Evolutionary conservation across 2,888 invertebrate genomes (phyloP).

Genomic region (Pseudoips prasinana): DNA sequence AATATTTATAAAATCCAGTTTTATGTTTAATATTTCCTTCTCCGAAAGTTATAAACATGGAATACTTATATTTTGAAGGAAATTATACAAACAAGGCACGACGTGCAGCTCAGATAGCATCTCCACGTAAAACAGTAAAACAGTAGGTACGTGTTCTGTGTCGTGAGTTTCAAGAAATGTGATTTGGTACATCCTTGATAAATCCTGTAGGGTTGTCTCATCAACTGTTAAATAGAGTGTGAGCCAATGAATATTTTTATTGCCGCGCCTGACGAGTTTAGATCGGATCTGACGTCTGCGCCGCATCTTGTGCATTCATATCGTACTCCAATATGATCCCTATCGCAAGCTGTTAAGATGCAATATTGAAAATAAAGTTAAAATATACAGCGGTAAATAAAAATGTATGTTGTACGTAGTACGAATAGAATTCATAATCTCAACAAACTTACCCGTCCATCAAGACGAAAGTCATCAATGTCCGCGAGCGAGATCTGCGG

Average conservation of each 20-base stretch:
- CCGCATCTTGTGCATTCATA: slow-evolving; percentile 28
- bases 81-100: slow-evolving; percentile 28
- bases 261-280: slow-evolving; percentile 69
- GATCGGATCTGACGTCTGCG: slow-evolving; percentile 43
- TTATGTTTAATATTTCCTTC: slow-evolving; percentile 22
- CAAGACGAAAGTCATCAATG: slow-evolving; percentile 64
- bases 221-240: slow-evolving; percentile 77
- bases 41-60: slow-evolving; percentile 9
- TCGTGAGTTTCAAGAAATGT: slow-evolving; percentile 26
- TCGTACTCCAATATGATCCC: slow-evolving; percentile 34
- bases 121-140: slow-evolving; percentile 29
- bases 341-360: slow-evolving; percentile 32
- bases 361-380: slow-evolving; percentile 19
- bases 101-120: slow-evolving; percentile 24
- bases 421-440: slow-evolving; percentile 33
- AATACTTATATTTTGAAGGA: slow-evolving; percentile 13
- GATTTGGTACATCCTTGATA: slow-evolving; percentile 52
- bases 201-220: slow-evolving; percentile 59
- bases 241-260: slow-evolving; percentile 81
- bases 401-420: slow-evolving; percentile 27
- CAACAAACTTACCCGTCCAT: slow-evolving; percentile 31
- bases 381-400: slow-evolving; percentile 15
- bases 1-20: slow-evolving; percentile 1
- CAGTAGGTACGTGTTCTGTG: slow-evolving; percentile 20
- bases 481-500: slow-evolving; percentile 60